A percentile compares a stretch with the other conserved stretches of the same genome.
phyloP scores from a whole-genome alignment of 1,140 invertebrate genomes.

The Idris sp. region DNA sequence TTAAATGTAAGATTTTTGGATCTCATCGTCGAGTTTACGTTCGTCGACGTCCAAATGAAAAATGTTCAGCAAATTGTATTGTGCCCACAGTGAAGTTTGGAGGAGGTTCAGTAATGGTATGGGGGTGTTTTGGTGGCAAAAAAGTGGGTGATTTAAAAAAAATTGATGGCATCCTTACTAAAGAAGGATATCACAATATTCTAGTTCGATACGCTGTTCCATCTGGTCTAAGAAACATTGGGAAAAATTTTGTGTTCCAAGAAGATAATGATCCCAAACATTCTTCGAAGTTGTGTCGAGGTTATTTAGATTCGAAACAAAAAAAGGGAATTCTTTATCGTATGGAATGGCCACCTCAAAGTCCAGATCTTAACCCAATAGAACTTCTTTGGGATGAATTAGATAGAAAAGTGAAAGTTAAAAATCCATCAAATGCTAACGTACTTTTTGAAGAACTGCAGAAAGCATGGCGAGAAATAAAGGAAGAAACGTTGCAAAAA shows the following conservation, averaged over 20 bases:
- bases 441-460: conserved; percentile 10
- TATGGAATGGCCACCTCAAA: too few species aligned
- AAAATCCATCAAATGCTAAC: conserved; percentile 1
- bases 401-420: conserved; percentile 26
- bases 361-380: too few species aligned
- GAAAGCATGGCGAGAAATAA: conserved; percentile 12
- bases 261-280: too few species aligned
- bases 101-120: too few species aligned
- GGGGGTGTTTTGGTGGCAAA: too few species aligned
- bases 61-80: conserved; percentile 45
- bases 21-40: conserved; percentile 29
- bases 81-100: conserved; percentile 63
- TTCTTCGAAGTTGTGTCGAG: conserved; percentile 45
- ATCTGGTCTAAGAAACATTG: conserved; percentile 40
- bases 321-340: conserved; percentile 38
- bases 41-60: conserved; percentile 38
- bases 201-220: conserved; percentile 40
- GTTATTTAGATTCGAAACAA: conserved; percentile 51
- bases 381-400: too few species aligned
- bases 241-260: conserved; percentile 61
- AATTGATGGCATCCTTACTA: conserved; percentile 64
- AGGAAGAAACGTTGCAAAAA: conserved; percentile 7
- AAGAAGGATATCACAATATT: conserved; percentile 57
- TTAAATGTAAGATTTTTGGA: conserved; percentile 41
- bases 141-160: too few species aligned